Evolutionary conservation across 2,797 vertebrate genomes (phyloP).

Genomic region (Eulemur rubriventer): DNA sequence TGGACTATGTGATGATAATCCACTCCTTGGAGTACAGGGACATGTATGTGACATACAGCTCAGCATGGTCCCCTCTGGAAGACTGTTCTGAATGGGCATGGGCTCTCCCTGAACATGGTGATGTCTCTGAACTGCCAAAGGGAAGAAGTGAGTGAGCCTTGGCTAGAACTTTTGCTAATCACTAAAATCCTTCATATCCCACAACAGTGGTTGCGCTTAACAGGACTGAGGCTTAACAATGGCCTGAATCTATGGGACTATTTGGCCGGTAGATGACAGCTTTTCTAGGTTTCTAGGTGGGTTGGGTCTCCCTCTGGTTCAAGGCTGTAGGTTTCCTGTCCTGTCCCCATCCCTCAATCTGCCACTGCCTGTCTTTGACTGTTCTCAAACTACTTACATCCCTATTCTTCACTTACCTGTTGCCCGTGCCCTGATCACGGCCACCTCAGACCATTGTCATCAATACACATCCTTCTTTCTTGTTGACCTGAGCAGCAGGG

Average conservation of each 20-base stretch:
- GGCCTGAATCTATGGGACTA: background rate
- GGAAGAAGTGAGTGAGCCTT: background rate
- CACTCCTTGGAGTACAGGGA: background rate
- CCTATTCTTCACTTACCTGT: background rate
- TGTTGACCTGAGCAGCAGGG: background rate
- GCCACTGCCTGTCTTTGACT: background rate
- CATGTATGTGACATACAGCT: background rate
- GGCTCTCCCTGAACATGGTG: background rate
- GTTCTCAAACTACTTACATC: too few relatives aligned
- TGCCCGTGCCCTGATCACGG: accelerated
- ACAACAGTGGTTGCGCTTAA: background rate
- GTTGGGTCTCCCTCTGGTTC: background rate
- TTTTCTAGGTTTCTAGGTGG: background rate
- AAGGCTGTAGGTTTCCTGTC: background rate
- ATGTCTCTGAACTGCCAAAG: background rate
- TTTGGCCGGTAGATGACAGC: background rate
- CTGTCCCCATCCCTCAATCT: background rate
- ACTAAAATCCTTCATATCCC: background rate
- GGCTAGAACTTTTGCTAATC: background rate
- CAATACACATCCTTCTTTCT: background rate
- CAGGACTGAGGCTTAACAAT: background rate
- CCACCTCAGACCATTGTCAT: background rate
- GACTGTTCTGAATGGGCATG: background rate
- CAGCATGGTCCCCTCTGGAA: background rate
- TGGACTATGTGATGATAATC: background rate